phyloP scores from a whole-genome alignment of 2,797 vertebrate genomes.

The Macropus fuliginosus region DNA sequence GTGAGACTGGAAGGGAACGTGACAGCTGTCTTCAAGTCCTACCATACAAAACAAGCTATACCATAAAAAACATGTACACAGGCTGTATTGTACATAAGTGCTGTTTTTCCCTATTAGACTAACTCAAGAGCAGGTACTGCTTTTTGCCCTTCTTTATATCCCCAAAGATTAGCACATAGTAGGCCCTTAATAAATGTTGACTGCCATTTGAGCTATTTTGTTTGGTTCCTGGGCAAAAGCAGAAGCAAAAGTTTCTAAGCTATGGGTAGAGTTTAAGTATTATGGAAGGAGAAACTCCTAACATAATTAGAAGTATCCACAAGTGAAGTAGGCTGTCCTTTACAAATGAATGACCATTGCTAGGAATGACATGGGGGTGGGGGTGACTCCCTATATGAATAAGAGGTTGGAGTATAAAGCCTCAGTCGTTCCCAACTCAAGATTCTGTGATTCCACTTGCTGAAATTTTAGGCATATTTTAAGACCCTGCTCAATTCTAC shows the following conservation, averaged over 20 bases:
- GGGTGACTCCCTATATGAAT: background rate
- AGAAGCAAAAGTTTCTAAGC: background rate
- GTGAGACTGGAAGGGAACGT: background rate
- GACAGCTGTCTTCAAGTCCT: background rate
- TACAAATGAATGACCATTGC: background rate
- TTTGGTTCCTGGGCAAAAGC: background rate
- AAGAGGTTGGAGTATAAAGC: background rate
- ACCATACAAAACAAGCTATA: background rate
- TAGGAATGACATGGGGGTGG: background rate
- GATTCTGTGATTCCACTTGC: background rate
- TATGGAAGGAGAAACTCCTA: background rate
- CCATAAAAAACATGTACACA: background rate
- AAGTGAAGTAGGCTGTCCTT: background rate
- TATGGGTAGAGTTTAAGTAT: background rate
- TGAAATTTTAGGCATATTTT: background rate
- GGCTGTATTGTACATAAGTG: background rate
- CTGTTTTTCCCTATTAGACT: background rate
- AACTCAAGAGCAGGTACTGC: background rate
- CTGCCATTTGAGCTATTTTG: background rate
- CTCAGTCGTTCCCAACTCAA: background rate
- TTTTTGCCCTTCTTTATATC: background rate
- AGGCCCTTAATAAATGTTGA: background rate
- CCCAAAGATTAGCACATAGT: background rate
- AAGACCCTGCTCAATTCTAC: background rate
- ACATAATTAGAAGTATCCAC: background rate